Evolutionary conservation across 2,888 invertebrate genomes (phyloP), one percentile per base, ranked within the genome.

Genomic region (Rhopalosiphum nymphaeae): DNA sequence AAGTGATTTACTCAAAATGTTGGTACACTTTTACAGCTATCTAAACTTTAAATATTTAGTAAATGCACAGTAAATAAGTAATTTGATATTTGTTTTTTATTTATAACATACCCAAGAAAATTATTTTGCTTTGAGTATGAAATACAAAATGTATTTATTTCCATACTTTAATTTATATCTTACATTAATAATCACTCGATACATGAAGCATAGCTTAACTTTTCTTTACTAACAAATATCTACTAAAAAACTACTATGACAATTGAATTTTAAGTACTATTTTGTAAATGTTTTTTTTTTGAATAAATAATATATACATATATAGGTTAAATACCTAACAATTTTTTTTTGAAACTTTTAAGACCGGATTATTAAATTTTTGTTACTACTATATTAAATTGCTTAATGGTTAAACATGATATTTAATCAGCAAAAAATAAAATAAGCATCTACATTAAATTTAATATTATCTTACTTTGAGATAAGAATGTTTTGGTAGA

Each of bases 401-500:
- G 16, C n/a, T n/a, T 16, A 67, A n/a, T n/a, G n/a, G n/a, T n/a
- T n/a, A n/a, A n/a, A n/a, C n/a, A n/a, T n/a, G n/a, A n/a, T n/a
- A n/a, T n/a, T n/a, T n/a, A n/a, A n/a, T n/a, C n/a, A 36, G 7
- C 16, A 78, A 78, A 78, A 16, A 78, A 78, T 78, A 78, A 16
- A 21, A 36, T 78, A n/a, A 29, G 11, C 4, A 21, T 78, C n/a
- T 53, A 84, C 5, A 56, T 46, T 46, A 46, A 46, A 46, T n/a
- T 29, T 53, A 29, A 56, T 85, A 78, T 25, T 49, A 86, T 86
- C 46, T 87, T 90, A 94, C 94, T 91, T 94, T 94, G 90, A 0
- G 94, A 67, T 25, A 94, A 91, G 26, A 94, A 94, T 61, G 57
- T 53, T 91, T 91, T 67, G 36, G 94, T 94, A 42, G 94, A 91